phyloP scores from a whole-genome alignment of 1,140 invertebrate species.

The Geopemphigus sp. region DNA sequence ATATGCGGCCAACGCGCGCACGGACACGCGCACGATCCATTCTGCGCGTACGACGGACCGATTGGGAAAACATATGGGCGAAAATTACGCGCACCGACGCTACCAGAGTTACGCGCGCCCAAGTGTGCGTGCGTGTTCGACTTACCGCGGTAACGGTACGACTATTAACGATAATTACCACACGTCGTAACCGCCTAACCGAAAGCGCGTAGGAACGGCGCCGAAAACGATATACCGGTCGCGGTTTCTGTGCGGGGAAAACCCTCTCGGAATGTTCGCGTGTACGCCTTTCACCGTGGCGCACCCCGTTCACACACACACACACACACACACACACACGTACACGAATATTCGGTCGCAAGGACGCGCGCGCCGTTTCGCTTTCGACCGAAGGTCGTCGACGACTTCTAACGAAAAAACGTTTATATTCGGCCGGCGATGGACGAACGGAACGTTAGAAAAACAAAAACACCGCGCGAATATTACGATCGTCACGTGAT shows the following conservation, averaged over 20 bases:
- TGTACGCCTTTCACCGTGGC: conserved; percentile 19
- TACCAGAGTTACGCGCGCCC: conserved; percentile 31
- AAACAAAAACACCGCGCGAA: too few relatives aligned
- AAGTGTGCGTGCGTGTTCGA: too few relatives aligned
- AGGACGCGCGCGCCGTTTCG: conserved; percentile 20
- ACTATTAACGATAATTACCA: too few relatives aligned
- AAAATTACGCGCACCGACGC: background rate
- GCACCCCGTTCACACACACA: background rate
- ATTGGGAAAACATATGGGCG: background rate
- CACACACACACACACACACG: background rate
- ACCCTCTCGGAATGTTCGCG: background rate
- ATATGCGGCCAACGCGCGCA: too few relatives aligned
- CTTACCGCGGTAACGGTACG: too few relatives aligned
- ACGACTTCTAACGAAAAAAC: background rate
- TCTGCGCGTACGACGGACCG: background rate
- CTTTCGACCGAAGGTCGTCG: conserved; percentile 22
- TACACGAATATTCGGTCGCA: too few relatives aligned
- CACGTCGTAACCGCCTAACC: too few relatives aligned
- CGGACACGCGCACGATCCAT: background rate
- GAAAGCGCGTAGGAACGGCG: background rate
- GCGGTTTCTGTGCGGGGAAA: background rate
- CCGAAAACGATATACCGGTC: background rate
- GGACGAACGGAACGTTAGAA: too few relatives aligned
- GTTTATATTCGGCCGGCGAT: background rate
- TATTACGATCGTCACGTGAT: too few relatives aligned